These are phyloP conservation scores for Tetrapedia diversipes DNA, from an alignment of 2,888 invertebrate genomes.

Conservation along the genomic window DNA sequence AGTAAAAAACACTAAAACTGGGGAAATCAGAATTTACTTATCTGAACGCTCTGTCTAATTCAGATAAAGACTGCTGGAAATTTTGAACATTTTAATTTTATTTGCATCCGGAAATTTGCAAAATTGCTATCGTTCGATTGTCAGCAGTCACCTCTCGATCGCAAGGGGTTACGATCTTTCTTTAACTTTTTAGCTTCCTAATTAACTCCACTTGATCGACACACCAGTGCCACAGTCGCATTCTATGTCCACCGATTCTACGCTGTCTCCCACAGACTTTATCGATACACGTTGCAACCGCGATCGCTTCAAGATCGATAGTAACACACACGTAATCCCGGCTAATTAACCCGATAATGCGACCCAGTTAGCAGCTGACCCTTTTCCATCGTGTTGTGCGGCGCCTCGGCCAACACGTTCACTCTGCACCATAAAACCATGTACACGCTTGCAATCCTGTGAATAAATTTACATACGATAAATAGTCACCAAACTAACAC, in stretches of 20 bases:
- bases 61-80: too few relatives aligned
- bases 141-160: too few relatives aligned
- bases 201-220: constrained; percentile 41
- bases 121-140: too few relatives aligned
- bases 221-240: constrained; percentile 28
- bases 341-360: constrained; percentile 76
- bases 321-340: constrained; percentile 63
- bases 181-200: constrained; percentile 16
- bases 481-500: background rate
- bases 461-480: background rate
- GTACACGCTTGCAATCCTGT: constrained; percentile 5
- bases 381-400: constrained; percentile 42
- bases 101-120: too few relatives aligned
- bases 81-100: too few relatives aligned
- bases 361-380: constrained; percentile 60
- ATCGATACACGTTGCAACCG: constrained; percentile 61
- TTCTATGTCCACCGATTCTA: constrained; percentile 36
- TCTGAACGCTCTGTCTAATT: too few relatives aligned
- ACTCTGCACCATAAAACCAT: constrained; percentile 13
- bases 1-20: too few relatives aligned
- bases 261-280: constrained; percentile 54
- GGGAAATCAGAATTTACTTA: too few relatives aligned
- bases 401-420: constrained; percentile 41
- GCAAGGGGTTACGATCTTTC: constrained; percentile 3
- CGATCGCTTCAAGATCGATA: constrained; percentile 64